Evolutionary conservation across 2,888 invertebrate species (phyloP).

Genomic region (Sarcophaga caerulescens): DNA sequence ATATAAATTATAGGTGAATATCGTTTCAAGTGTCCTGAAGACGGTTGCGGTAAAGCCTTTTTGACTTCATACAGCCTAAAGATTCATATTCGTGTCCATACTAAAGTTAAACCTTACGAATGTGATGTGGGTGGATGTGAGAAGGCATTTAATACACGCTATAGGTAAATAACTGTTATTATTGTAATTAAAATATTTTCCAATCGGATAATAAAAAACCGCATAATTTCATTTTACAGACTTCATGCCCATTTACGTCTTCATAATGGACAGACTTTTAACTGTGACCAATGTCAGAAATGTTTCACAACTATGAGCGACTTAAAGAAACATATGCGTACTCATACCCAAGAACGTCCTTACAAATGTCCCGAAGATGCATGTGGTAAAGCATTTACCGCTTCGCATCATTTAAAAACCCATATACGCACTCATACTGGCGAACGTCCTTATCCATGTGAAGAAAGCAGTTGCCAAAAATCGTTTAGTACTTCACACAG

Average conservation of each 20-base stretch:
- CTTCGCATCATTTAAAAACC: constrained; percentile 96
- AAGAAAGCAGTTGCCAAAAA: constrained; percentile 85
- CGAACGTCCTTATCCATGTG: constrained; percentile 90
- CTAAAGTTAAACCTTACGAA: constrained; percentile 94
- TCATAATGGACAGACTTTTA: constrained; percentile 97
- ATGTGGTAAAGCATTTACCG: constrained; percentile 96
- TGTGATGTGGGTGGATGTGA: constrained; percentile 92
- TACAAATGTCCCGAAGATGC: constrained; percentile 92
- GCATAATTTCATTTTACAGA: constrained; percentile 76
- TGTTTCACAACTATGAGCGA: constrained; percentile 97
- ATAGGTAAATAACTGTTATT: constrained; percentile 83
- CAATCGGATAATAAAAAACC: too few relatives aligned
- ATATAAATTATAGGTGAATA: constrained; percentile 88
- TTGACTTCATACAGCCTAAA: constrained; percentile 97
- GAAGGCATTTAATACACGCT: constrained; percentile 96
- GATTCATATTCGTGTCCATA: constrained; percentile 96
- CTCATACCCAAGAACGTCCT: constrained; percentile 95
- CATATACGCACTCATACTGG: constrained; percentile 89
- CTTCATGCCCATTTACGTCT: constrained; percentile 94
- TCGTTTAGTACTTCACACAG: constrained; percentile 93
- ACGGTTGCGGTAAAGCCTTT: constrained; percentile 95
- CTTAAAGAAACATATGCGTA: constrained; percentile 95
- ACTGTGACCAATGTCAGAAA: constrained; percentile 93
- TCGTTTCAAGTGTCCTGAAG: constrained; percentile 94
- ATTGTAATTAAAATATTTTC: background rate